These are phyloP conservation scores for Drosophila jambulina DNA, from an alignment of 1,140 invertebrate genomes.

Conservation along the genomic window DNA sequence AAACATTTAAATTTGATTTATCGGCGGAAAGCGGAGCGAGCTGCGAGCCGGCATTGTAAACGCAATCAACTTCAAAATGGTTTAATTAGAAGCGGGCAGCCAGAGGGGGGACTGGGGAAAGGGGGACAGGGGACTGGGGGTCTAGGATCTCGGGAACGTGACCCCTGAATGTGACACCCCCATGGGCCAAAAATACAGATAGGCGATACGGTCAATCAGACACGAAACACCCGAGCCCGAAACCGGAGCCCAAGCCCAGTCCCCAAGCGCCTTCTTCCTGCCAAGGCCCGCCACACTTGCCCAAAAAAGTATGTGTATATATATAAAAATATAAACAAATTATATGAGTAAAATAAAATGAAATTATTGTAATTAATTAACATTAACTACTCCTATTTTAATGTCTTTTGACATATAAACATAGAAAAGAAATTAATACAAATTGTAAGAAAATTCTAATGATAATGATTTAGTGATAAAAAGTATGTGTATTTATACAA, in stretches of 20 bases:
- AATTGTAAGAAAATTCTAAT: no score
- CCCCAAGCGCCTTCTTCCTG: constrained; percentile 10
- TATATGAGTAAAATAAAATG: neutral
- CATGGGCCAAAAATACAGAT: constrained; percentile 19
- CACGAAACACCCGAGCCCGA: constrained; percentile 26
- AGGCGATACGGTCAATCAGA: constrained; percentile 59
- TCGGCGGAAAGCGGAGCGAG: constrained; percentile 16
- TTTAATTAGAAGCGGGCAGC: constrained; percentile 61
- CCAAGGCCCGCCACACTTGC: neutral
- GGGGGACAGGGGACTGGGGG: neutral
- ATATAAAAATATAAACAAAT: neutral
- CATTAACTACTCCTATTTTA: no score
- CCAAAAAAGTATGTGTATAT: neutral
- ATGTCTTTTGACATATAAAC: no score
- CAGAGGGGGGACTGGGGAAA: neutral
- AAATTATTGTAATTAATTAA: neutral
- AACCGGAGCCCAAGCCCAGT: constrained; percentile 23
- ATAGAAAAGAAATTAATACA: no score
- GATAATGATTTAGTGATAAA: no score
- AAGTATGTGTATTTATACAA: no score
- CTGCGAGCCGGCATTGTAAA: constrained; percentile 37
- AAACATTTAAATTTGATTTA: constrained; percentile 76
- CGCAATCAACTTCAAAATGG: constrained; percentile 68
- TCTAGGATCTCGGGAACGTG: constrained; percentile 3
- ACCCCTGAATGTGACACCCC: constrained; percentile 40